phyloP scores from a whole-genome alignment of 1,140 invertebrate species.

The Listronotus oregonensis region DNA sequence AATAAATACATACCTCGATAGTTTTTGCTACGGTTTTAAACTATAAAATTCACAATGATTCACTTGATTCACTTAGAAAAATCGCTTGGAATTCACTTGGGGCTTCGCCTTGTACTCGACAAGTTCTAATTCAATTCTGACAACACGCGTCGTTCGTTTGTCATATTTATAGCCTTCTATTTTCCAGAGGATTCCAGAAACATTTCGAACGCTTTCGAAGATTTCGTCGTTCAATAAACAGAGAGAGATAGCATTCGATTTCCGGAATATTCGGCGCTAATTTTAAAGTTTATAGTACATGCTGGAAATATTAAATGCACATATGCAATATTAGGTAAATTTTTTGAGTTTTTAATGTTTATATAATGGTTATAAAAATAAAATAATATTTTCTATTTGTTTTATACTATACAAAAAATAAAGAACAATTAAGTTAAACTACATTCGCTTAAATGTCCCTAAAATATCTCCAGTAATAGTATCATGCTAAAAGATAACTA shows the following conservation, averaged over 20 bases:
- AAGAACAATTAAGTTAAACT: no score
- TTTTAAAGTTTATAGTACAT: constrained; percentile 29
- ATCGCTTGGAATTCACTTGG: constrained; percentile 30
- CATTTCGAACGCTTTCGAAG: constrained; percentile 35
- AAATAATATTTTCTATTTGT: no score
- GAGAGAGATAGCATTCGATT: constrained; percentile 35
- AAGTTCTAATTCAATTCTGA: constrained; percentile 40
- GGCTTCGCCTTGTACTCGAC: background rate
- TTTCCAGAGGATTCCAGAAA: constrained; percentile 51
- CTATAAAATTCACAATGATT: constrained; percentile 23
- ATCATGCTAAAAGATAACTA: no score
- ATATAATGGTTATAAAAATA: no score
- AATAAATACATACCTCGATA: constrained; percentile 8
- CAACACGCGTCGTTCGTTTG: constrained; percentile 29
- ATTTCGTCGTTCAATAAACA: constrained; percentile 31
- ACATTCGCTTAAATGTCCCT: no score
- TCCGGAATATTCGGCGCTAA: constrained; percentile 41
- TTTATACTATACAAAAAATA: no score
- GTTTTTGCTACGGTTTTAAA: constrained; percentile 34
- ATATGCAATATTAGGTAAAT: no score
- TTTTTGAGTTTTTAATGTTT: no score
- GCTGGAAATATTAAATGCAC: no score
- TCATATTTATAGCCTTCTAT: constrained; percentile 48
- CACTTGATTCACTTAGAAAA: constrained; percentile 23
- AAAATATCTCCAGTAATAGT: no score